Evolutionary conservation across 2,797 vertebrate species (phyloP), one percentile per base, ranked within the genome.

Genomic region (Mallotus villosus): DNA sequence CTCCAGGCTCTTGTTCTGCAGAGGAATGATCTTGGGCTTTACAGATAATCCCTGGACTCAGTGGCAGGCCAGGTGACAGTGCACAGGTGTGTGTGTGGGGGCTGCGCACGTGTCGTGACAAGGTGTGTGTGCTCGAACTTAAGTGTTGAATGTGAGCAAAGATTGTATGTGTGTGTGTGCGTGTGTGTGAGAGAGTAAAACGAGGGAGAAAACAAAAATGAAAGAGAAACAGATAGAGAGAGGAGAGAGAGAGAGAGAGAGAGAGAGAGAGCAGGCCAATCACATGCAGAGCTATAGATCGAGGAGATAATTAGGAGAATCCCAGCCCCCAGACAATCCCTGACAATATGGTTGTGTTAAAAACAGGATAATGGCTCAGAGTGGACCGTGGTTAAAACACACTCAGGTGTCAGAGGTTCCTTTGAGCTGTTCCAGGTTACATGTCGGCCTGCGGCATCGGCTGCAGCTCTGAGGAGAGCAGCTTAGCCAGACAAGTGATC

Each of bases 11-110:
- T 37, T 82, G 73, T 68, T 80, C 65, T 55, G 66, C 62, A 73
- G 67, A 78, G 82, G 79, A 87, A 86, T 83, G 70, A 82, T 67
- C 74, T 72, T 71, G 8, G 68, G 66, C 71, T 81, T 78, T 65
- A 58, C 71, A 32, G 72, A 67, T 80, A 80, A 90, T 85, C 78
- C 68, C 37, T 34, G 63, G 75, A 77, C 75, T 78, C 73, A 49
- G 73, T 58, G 65, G 57, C 67, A 67, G 74, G 78, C 68, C 73
- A 84, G 80, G 75, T 85, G 78, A 81, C 73, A 78, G 72, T 59
- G 69, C 75, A 74, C 74, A 82, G 77, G 81, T 89, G 82, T 66
- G 34, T 74, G 74, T 75, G 49, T 60, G 62, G 22, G 68, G 1
- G 3, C 24, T 60, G 68, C 2, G 32, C 63, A 51, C 27, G n/a